Evolutionary conservation across 2,888 invertebrate genomes (phyloP).

Genomic region (Chrysopilus asiliformis): DNA sequence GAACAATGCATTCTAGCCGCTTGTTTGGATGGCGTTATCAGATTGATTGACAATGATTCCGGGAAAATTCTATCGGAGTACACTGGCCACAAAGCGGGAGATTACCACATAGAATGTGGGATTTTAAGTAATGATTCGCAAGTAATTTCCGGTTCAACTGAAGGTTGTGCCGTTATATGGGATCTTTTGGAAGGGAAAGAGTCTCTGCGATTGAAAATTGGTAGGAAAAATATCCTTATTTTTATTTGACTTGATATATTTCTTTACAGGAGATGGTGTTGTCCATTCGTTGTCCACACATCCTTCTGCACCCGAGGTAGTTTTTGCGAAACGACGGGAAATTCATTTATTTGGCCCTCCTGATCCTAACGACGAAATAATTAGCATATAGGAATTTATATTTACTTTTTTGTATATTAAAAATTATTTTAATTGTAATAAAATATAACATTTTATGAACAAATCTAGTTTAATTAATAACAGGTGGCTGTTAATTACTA

Average conservation of each 20-base stretch:
- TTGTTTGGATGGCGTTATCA: constrained; percentile 68
- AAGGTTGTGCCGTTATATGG: constrained; percentile 56
- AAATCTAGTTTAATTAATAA: too few species aligned
- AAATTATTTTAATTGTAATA: neutral
- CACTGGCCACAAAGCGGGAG: constrained; percentile 66
- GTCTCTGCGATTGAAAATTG: constrained; percentile 29
- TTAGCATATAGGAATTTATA: constrained; percentile 1
- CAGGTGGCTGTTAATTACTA: too few species aligned
- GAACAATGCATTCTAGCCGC: constrained; percentile 82
- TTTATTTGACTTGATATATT: constrained; percentile 1
- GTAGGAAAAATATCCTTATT: constrained; percentile 16
- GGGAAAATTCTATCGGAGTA: constrained; percentile 70
- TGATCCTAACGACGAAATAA: neutral
- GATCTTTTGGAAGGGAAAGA: constrained; percentile 68
- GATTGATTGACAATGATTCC: constrained; percentile 76
- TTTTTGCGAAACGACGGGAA: constrained; percentile 30
- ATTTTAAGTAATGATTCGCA: constrained; percentile 72
- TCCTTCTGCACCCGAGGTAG: constrained; percentile 41
- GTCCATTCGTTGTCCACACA: constrained; percentile 73
- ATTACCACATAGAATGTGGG: constrained; percentile 77
- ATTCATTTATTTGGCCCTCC: constrained; percentile 24
- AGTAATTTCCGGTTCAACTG: constrained; percentile 80
- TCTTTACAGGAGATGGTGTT: constrained; percentile 39
- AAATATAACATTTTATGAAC: too few species aligned
- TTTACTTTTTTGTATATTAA: neutral